Evolutionary conservation across 2,888 invertebrate genomes (phyloP).

Genomic region (Glyphotaelius pellucidus): DNA sequence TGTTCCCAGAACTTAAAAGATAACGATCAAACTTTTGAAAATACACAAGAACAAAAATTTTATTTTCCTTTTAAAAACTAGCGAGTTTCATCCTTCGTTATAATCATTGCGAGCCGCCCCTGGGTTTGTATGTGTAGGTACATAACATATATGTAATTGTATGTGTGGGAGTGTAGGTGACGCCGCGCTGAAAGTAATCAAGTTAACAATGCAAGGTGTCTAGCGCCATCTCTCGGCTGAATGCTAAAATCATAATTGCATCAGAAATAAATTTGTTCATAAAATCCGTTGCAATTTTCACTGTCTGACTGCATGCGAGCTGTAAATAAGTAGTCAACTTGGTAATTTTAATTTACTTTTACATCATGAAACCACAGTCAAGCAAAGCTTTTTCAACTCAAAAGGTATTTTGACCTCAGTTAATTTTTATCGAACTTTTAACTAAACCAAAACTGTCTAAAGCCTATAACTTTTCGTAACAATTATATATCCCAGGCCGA

Average conservation of each 20-base stretch:
- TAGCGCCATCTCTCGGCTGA: conserved; percentile 18
- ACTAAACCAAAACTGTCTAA: too few relatives aligned
- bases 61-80: not conserved
- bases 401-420: too few relatives aligned
- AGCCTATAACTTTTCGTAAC: too few relatives aligned
- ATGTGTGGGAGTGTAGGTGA: not conserved
- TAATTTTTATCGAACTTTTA: too few relatives aligned
- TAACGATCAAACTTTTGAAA: not conserved
- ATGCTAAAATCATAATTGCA: conserved; percentile 11
- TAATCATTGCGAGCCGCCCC: not conserved
- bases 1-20: not conserved
- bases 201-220: conserved; percentile 5
- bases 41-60: not conserved
- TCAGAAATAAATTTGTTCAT: conserved; percentile 1
- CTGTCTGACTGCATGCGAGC: not conserved
- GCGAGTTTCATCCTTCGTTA: not conserved
- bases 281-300: not conserved
- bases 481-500: too few relatives aligned
- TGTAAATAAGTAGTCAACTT: not conserved
- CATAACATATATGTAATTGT: not conserved
- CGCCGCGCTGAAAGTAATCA: conserved; percentile 2
- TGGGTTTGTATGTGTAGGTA: not conserved
- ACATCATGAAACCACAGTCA: not conserved
- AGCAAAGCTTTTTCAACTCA: not conserved
- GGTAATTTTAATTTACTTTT: not conserved